These are phyloP conservation scores for Cheilosia grossa DNA, from an alignment of 2,888 invertebrate genomes.

Conservation along the genomic window DNA sequence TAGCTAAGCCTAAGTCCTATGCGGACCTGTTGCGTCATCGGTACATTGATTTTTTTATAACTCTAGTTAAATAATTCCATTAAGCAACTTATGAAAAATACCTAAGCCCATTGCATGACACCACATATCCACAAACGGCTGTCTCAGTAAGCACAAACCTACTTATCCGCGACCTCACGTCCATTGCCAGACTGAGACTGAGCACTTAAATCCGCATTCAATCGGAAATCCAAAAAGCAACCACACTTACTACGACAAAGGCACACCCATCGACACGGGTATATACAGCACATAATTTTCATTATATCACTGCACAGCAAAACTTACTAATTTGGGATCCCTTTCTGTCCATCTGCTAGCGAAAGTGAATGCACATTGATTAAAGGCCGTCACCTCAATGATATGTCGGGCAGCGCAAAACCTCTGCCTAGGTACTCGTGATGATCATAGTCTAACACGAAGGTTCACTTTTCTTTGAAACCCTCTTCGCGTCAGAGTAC, in stretches of 20 bases:
- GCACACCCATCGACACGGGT: conserved; percentile 9
- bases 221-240: background rate
- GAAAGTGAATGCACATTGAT: conserved; percentile 56
- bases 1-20: too few species aligned
- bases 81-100: too few species aligned
- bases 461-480: conserved; percentile 63
- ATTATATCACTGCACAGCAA: background rate
- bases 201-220: background rate
- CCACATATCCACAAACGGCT: too few species aligned
- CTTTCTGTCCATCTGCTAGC: conserved; percentile 13
- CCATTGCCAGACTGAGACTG: background rate
- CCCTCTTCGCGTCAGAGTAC: conserved; percentile 6
- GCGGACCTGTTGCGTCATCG: too few species aligned
- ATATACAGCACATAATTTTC: background rate
- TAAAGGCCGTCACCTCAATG: conserved; percentile 29
- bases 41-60: too few species aligned
- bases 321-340: conserved; percentile 1
- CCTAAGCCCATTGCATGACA: too few species aligned
- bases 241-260: background rate
- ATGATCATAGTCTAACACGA: conserved; percentile 20
- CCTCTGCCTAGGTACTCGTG: conserved; percentile 28
- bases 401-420: conserved; percentile 35
- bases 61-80: too few species aligned
- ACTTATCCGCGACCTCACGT: background rate
- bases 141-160: background rate